Conservation (phyloP, 2,797 vertebrate species). For the Falco berigora region DNA sequence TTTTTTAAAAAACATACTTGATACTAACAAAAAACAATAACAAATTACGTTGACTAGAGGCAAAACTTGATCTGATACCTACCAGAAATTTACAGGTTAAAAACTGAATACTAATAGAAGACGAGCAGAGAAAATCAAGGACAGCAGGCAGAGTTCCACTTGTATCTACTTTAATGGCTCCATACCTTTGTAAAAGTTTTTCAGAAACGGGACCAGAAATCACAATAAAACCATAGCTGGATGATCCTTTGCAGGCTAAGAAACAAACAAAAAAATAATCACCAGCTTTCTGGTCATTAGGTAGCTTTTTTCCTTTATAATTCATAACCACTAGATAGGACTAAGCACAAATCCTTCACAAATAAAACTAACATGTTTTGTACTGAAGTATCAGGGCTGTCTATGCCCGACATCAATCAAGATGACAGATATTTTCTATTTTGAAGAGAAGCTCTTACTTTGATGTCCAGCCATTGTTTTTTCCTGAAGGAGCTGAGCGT, state of each 20-base stretch:
- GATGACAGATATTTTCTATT: background rate
- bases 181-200: background rate
- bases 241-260: background rate
- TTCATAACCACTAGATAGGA: background rate
- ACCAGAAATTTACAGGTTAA: constrained; percentile 11
- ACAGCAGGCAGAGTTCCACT: background rate
- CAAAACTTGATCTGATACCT: background rate
- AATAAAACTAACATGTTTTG: background rate
- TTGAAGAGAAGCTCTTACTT: background rate
- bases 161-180: background rate
- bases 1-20: background rate
- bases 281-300: background rate
- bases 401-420: background rate
- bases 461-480: background rate
- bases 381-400: background rate
- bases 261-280: background rate
- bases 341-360: background rate
- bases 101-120: background rate
- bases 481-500: background rate
- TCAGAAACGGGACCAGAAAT: constrained; percentile 5
- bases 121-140: background rate
- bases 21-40: background rate
- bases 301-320: background rate
- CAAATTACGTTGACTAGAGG: background rate
- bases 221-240: background rate